Evolutionary conservation across 2,888 invertebrate genomes (phyloP), one percentile per base, ranked within the genome.

Genomic region (Acholoe squamosa): DNA sequence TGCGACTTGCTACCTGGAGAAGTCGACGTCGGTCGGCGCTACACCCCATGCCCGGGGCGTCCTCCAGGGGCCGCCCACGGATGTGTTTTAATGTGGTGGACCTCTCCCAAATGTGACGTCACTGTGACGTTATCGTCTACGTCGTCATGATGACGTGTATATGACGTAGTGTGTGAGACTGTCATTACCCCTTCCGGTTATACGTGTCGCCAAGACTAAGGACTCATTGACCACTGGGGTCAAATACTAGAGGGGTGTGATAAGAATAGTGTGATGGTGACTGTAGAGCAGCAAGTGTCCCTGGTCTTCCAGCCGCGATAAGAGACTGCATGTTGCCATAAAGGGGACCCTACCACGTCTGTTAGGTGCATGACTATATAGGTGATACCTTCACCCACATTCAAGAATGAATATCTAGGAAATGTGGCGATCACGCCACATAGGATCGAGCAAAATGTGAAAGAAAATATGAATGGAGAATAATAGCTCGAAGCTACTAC

Each of bases 251-350:
- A 43, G 43, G 43, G 43, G 43, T 7, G 10, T 43, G 43, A 43
- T 43, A 43, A 43, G 43, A 43, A 10, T 43, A 10, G 3, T 43
- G 43, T 43, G 43, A 10, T 43, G 43, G 43, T 43, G 43, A 43
- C 43, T 43, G 43, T 43, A 43, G 43, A 43, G 43, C 43, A 61
- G 22, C 3, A 1, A 3, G 14, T 61, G 25, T 71, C 71, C 71
- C 71, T 71, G 71, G 71, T 71, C 71, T 71, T 71, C 71, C 71
- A 71, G 28, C 71, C 28, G 71, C 71, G 71, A 14, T 71, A 71
- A 61, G 22, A n/a, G 43, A 61, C 61, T 61, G 43, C 43, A 43
- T 43, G 61, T 61, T 61, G 61, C n/a, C 61, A 61, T 61, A 7
- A 19, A 14, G 43, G 61, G 61, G 61, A 61, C 61, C 43, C 43